These are phyloP conservation scores for Sinhomidia bicolor DNA, from an alignment of 2,888 invertebrate species.

Conservation along the genomic window DNA sequence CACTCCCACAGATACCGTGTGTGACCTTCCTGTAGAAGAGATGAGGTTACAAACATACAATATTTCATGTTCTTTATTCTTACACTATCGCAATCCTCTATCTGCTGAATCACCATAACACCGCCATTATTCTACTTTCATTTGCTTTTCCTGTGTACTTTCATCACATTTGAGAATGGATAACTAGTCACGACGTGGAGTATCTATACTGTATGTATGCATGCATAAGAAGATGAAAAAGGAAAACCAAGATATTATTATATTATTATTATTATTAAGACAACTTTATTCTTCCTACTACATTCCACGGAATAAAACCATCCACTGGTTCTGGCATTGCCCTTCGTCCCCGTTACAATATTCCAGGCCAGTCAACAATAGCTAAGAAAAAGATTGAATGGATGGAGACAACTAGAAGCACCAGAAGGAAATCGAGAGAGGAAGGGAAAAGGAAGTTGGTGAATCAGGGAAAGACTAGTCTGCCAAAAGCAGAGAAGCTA, in stretches of 20 bases:
- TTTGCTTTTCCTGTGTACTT: not conserved
- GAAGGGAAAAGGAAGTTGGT: slow-evolving; percentile 53
- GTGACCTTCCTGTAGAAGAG: slow-evolving; percentile 23
- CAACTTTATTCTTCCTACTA: not conserved
- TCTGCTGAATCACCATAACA: not conserved
- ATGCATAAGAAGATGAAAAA: not conserved
- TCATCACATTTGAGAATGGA: slow-evolving; percentile 4
- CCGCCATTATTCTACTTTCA: not conserved
- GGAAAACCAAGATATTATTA: not conserved
- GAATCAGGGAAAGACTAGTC: slow-evolving; percentile 46
- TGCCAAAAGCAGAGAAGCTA: slow-evolving; percentile 48
- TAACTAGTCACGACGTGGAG: not conserved
- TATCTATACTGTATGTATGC: not conserved
- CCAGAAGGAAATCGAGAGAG: slow-evolving; percentile 9
- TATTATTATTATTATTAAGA: not conserved
- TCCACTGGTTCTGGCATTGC: not conserved
- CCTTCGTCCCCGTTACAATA: not conserved
- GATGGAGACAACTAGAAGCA: not conserved
- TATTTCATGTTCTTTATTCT: not conserved
- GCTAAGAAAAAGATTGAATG: slow-evolving; percentile 47
- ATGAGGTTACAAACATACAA: not conserved
- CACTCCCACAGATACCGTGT: not conserved
- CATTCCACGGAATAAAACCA: not conserved
- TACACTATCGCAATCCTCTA: not conserved
- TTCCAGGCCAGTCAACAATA: slow-evolving; percentile 35